Conservation (phyloP, 2,888 invertebrate species). For the Cetonia aurata region DNA sequence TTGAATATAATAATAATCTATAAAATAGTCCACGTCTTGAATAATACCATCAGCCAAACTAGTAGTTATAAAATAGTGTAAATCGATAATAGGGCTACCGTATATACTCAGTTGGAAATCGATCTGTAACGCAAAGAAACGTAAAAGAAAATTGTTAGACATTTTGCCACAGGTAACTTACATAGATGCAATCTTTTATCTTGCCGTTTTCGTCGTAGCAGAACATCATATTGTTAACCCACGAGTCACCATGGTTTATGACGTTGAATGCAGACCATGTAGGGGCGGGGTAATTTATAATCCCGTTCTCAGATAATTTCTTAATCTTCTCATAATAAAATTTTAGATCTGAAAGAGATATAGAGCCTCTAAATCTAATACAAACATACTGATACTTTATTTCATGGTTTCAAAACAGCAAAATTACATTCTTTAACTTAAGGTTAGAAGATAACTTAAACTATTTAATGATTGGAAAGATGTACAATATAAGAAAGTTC, state of each 20-base stretch:
- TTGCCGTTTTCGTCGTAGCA: constrained; percentile 63
- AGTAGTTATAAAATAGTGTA: constrained; percentile 67
- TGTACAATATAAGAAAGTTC: no score
- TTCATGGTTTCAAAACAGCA: no score
- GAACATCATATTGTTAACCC: constrained; percentile 70
- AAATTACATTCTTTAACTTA: no score
- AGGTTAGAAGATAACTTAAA: no score
- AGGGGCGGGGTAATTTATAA: constrained; percentile 47
- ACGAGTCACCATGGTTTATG: constrained; percentile 70
- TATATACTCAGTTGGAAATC: constrained; percentile 67
- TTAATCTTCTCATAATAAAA: constrained; percentile 64
- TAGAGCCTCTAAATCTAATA: no score
- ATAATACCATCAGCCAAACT: constrained; percentile 60
- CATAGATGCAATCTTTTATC: constrained; percentile 64
- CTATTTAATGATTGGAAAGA: no score
- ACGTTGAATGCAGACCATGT: constrained; percentile 64
- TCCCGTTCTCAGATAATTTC: constrained; percentile 53
- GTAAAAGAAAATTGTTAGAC: not conserved
- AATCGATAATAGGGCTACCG: constrained; percentile 65
- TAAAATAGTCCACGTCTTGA: constrained; percentile 57
- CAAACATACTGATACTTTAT: no score
- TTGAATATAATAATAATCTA: constrained; percentile 60
- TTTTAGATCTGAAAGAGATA: constrained; percentile 58
- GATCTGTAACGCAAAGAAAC: constrained; percentile 62
- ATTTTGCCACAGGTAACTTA: constrained; percentile 55